Conservation (phyloP, 35 echinoderm and acorn worm species). For the Nesometra sesokonis region DNA sequence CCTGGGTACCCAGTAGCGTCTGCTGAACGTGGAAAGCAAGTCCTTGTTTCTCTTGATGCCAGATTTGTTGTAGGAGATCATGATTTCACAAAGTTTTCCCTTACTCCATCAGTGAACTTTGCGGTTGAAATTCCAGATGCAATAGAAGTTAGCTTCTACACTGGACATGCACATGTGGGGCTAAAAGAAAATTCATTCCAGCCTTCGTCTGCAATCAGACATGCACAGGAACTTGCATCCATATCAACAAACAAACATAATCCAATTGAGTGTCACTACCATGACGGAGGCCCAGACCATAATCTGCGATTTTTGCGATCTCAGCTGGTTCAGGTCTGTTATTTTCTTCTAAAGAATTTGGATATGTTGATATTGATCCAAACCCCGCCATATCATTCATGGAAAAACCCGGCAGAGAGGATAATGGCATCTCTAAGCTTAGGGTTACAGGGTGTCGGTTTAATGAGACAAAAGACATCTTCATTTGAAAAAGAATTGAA, state of each 20-base stretch:
- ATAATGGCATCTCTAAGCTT: neutral
- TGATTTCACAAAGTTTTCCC: conserved; percentile 12
- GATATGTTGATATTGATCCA: neutral
- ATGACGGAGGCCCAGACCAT: neutral
- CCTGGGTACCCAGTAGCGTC: neutral
- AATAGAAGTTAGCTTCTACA: neutral
- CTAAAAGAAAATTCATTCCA: conserved; percentile 7
- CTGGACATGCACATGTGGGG: neutral
- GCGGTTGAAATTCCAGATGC: neutral
- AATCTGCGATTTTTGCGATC: neutral
- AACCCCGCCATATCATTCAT: neutral
- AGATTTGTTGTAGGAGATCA: neutral
- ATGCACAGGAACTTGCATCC: neutral
- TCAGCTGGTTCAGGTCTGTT: neutral
- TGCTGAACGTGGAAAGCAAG: neutral
- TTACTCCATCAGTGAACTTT: conserved; percentile 11
- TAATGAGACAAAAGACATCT: neutral
- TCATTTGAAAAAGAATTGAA: neutral
- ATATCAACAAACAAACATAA: neutral
- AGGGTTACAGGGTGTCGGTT: neutral
- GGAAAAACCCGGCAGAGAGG: neutral
- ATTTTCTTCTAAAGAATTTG: too few relatives aligned
- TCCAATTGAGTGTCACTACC: neutral
- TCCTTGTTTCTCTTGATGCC: neutral
- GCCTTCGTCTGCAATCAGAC: neutral